Base-by-base conservation (phyloP, 2,797 vertebrate genomes). In the Balearica regulorum region DNA sequence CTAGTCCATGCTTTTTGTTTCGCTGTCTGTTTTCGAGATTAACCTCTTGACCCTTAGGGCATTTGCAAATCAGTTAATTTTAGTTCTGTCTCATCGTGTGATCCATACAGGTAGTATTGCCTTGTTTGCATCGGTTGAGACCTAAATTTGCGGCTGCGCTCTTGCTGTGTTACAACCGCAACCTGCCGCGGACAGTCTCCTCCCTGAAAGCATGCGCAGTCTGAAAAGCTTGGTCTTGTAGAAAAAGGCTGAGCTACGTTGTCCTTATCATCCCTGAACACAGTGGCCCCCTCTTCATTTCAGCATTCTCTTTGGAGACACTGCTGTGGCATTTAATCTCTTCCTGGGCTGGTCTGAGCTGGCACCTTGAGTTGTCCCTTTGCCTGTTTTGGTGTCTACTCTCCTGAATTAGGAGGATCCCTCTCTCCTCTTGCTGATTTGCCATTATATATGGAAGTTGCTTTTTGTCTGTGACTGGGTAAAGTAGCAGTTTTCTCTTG, bases 61-160 rank as follows among this genome's bases (percentile, higher is more conserved):
- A 9, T 81, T 85, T 93, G 46, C 66, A 62, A 70, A 70, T 62
- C 33, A 66, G 39, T 73, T 96, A 33, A 69, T 76, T 90, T 94
- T 77, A 68, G 55, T 87, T 87, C 69, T 4, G 0, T 57, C 44
- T 85, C 46, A 10, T 57, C 9, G 5, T 2, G 15, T 75, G 71
- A 31, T 43, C 61, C 6, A 0, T 49, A 11, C 49, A 51, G 66
- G 65, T 81, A 76, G 11, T 1, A 1, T 48, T 28, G 26, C 54
- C 65, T 88, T 9, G 4, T 46, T 53, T 0, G 1, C 14, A 10
- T 57, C 0, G 0, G 29, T 65, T 70, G 75, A 75, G 94, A 37
- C 43, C 61, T 53, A 15, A 75, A 46, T 41, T 37, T 81, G 68
- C 0, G 1, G 4, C 57, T 86, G 43, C 3, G 5, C 31, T 83